Percentiles rank a stretch among this genome's conserved stretches.
Evolutionary conservation across 2,797 vertebrate genomes (phyloP).

Genomic region (Pseudotriccus pelzelni): DNA sequence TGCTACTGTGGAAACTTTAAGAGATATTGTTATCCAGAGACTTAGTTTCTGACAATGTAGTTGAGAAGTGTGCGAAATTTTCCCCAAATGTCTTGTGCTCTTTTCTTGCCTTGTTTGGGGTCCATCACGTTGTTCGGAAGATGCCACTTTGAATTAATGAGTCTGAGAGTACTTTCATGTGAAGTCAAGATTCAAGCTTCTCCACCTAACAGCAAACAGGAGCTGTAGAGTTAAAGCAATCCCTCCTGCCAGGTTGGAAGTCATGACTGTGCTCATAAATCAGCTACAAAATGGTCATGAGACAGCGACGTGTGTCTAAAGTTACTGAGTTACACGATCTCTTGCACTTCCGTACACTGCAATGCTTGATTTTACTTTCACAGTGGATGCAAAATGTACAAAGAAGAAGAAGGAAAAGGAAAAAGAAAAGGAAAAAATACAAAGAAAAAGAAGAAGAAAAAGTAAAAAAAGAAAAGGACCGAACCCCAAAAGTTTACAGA

Average conservation of each 20-base stretch:
- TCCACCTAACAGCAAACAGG: background rate
- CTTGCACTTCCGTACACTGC: background rate
- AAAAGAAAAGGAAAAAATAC: background rate
- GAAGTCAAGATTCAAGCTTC: background rate
- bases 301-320: background rate
- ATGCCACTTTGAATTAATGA: background rate
- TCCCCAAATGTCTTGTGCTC: background rate
- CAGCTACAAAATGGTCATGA: constrained; percentile 5
- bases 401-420: background rate
- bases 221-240: background rate
- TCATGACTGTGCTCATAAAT: background rate
- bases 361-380: background rate
- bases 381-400: background rate
- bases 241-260: background rate
- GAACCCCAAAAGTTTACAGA: fast-evolving
- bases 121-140: background rate
- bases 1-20: background rate
- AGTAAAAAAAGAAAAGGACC: fast-evolving
- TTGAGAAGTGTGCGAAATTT: background rate
- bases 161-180: background rate
- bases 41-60: background rate
- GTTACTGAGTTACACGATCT: background rate
- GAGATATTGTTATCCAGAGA: background rate
- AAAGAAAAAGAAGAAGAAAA: background rate
- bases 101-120: background rate